Evolutionary conservation across 2,113 vertebrate species (phyloP), one percentile per base, ranked within the genome.

Genomic region (Anser brachyrhynchus): DNA sequence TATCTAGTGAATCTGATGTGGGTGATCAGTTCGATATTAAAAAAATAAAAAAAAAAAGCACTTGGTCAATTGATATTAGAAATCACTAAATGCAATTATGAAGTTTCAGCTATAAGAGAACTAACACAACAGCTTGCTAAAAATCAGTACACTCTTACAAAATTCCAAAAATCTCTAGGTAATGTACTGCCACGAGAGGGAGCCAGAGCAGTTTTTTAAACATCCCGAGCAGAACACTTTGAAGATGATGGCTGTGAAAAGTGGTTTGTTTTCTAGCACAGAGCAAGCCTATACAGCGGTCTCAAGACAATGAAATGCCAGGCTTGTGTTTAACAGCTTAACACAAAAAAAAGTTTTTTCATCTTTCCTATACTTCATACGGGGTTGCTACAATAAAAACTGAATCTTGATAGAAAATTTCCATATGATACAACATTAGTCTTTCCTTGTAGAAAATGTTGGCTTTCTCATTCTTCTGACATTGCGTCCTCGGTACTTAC

Each of bases 41-140:
- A 79, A 76, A 26, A 35, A 22, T 35, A 59, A 59, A n/a, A 33
- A 20, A 58, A 14, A n/a, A 59, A 59, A 22, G 4, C 11, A 61
- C 0, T 6, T 41, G 1, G 12, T 91, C 1, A 0, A 6, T 2
- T 75, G 6, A 59, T 3, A 3, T 25, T 26, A 51, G 64, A 26
- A 80, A 71, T 67, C 13, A 7, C 33, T n/a, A 33, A 59, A 41
- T 18, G 25, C 54, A 66, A 3, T 61, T 54, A 31, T 49, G 22
- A 43, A 31, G 28, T 35, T 81, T 13, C 22, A 54, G 0, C 28
- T 67, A 55, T 23, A 58, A 58, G 39, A 66, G n/a, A 85, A 33
- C 9, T 61, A 69, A 39, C 19, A 13, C 2, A 0, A 59, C 15
- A 71, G 43, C n/a, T 67, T 54, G 33, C 67, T 18, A 64, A 51